phyloP scores from a whole-genome alignment of 2,113 vertebrate genomes.

The Vulpes vulpes region DNA sequence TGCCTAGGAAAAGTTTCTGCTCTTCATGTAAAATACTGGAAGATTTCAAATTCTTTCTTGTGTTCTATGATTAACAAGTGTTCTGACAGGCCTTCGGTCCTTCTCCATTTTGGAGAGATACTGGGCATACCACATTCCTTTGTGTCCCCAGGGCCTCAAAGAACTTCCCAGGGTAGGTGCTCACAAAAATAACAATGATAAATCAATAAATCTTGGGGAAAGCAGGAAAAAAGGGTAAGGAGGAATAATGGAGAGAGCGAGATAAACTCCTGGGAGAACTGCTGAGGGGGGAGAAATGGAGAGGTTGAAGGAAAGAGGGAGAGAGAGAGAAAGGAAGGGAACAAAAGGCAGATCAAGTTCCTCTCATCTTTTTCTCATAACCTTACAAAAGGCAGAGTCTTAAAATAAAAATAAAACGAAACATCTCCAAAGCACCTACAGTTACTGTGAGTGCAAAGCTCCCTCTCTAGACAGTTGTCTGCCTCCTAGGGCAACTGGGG shows the following conservation, averaged over 20 bases:
- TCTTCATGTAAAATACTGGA: background rate
- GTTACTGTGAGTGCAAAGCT: background rate
- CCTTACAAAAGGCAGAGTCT: background rate
- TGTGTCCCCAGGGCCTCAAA: background rate
- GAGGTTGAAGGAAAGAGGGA: background rate
- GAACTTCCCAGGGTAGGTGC: background rate
- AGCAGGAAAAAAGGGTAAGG: background rate
- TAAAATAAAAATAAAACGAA: constrained; percentile 24
- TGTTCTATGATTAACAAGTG: background rate
- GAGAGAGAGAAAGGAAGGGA: background rate
- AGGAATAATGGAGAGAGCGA: background rate
- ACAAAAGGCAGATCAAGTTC: background rate
- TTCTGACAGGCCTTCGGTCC: background rate
- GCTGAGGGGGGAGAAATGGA: no score
- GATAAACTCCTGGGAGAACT: background rate
- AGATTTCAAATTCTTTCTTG: constrained; percentile 47
- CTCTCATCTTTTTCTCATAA: background rate
- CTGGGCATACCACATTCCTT: background rate
- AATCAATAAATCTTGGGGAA: background rate
- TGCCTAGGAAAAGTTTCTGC: constrained; percentile 39
- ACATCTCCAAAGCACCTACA: background rate
- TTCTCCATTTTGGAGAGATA: background rate
- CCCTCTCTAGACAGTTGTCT: background rate
- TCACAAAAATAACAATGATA: background rate
- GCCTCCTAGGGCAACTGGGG: background rate